These are phyloP conservation scores for Calliphora vomitoria DNA, from an alignment of 2,888 invertebrate species.

Conservation along the genomic window DNA sequence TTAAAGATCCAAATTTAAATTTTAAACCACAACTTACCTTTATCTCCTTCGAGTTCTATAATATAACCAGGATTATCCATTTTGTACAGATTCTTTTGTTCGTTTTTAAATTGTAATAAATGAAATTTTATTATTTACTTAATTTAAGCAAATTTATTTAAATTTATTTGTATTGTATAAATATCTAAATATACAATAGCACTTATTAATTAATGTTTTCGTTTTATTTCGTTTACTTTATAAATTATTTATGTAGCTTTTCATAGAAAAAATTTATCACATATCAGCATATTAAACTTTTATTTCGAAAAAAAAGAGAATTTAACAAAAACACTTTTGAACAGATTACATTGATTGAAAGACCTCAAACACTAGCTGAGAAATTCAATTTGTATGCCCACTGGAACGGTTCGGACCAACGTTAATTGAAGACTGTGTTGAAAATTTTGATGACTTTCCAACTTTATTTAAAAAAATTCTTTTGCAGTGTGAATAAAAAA, in stretches of 20 bases:
- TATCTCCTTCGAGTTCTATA: conserved; percentile 77
- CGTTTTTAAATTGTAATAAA: background rate
- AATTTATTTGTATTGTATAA: background rate
- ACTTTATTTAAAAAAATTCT: conserved; percentile 49
- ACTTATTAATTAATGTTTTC: background rate
- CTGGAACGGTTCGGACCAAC: background rate
- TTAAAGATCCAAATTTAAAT: too few relatives aligned
- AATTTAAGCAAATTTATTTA: background rate
- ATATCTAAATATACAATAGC: background rate
- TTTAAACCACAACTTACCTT: conserved; percentile 74
- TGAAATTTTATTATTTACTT: background rate
- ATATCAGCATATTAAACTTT: conserved; percentile 45
- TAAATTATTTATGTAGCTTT: background rate
- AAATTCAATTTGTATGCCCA: background rate
- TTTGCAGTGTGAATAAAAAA: conserved; percentile 7
- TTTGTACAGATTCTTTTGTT: conserved; percentile 2
- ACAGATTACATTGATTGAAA: conserved; percentile 9
- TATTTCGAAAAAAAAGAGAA: background rate
- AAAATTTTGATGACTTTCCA: conserved; percentile 24
- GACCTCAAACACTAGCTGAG: background rate
- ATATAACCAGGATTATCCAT: conserved; percentile 81
- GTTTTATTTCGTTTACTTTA: conserved; percentile 14
- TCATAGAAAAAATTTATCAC: conserved; percentile 15
- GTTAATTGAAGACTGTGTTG: conserved; percentile 6
- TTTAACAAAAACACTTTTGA: background rate